Percentiles rank a stretch among this genome's conserved stretches.
These are phyloP conservation scores for Machimus atricapillus DNA, from an alignment of 2,888 invertebrate species.

Conservation along the genomic window DNA sequence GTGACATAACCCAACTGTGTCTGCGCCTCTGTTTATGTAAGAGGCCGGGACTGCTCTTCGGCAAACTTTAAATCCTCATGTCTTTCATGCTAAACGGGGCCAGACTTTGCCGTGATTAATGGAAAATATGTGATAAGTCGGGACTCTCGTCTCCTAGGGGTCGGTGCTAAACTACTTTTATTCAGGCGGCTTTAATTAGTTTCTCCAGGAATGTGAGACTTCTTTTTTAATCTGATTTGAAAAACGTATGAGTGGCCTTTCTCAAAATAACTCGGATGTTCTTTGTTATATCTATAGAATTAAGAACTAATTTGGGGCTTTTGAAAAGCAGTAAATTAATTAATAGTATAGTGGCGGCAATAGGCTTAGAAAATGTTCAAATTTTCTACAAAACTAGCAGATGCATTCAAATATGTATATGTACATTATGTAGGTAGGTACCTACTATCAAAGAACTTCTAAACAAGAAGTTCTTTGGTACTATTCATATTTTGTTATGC, in stretches of 20 bases:
- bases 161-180: not conserved
- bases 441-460: too few relatives aligned
- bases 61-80: not conserved
- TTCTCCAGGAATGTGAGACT: not conserved
- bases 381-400: too few relatives aligned
- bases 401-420: too few relatives aligned
- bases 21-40: not conserved
- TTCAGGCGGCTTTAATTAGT: not conserved
- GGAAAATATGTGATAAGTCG: not conserved
- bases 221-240: not conserved
- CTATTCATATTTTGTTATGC: too few relatives aligned
- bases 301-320: too few relatives aligned
- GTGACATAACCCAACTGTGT: slow-evolving; percentile 4
- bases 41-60: not conserved
- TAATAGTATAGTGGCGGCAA: too few relatives aligned
- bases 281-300: too few relatives aligned
- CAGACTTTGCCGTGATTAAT: not conserved
- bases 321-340: too few relatives aligned
- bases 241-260: not conserved
- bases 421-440: too few relatives aligned
- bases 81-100: not conserved
- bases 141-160: not conserved
- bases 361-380: too few relatives aligned
- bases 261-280: not conserved
- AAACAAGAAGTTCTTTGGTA: too few relatives aligned